These are phyloP conservation scores for Oikopleura vanhoeffeni DNA, from an alignment of 23 tunicate genomes.

Conservation along the genomic window DNA sequence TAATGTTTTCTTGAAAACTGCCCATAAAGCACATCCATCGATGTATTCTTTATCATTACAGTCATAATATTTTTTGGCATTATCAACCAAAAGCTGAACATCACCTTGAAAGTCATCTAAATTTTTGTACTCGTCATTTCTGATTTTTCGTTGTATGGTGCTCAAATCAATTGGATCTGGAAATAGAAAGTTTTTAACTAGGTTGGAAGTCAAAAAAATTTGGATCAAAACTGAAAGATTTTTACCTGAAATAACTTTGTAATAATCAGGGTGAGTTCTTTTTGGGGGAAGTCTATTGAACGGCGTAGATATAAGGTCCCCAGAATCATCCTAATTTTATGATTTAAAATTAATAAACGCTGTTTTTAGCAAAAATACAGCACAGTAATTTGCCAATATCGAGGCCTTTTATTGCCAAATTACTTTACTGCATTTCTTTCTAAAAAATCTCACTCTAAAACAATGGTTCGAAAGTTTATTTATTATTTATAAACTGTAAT, in stretches of 20 bases:
- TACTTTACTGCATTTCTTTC: too few species aligned
- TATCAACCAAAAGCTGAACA: constrained; percentile 59
- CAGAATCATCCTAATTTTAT: not conserved
- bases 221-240: too few species aligned
- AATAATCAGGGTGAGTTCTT: constrained; percentile 46
- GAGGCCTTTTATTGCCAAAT: too few species aligned
- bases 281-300: not conserved
- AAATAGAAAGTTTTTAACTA: too few species aligned
- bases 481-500: too few species aligned
- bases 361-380: too few species aligned
- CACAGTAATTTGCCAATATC: too few species aligned
- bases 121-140: constrained; percentile 39
- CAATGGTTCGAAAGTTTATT: too few species aligned
- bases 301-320: not conserved
- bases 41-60: constrained; percentile 47
- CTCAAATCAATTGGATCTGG: constrained; percentile 88
- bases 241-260: constrained; percentile 71
- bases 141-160: constrained; percentile 48
- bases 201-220: too few species aligned
- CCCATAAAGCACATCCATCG: not conserved
- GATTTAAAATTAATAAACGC: too few species aligned
- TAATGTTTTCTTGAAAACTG: not conserved
- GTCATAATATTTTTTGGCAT: constrained; percentile 64
- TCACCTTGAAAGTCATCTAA: constrained; percentile 48
- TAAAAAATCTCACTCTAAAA: too few species aligned